A percentile compares a stretch with the other conserved stretches of the same genome.
phyloP scores from a whole-genome alignment of 2,113 vertebrate genomes.

The Dasypus novemcinctus region DNA sequence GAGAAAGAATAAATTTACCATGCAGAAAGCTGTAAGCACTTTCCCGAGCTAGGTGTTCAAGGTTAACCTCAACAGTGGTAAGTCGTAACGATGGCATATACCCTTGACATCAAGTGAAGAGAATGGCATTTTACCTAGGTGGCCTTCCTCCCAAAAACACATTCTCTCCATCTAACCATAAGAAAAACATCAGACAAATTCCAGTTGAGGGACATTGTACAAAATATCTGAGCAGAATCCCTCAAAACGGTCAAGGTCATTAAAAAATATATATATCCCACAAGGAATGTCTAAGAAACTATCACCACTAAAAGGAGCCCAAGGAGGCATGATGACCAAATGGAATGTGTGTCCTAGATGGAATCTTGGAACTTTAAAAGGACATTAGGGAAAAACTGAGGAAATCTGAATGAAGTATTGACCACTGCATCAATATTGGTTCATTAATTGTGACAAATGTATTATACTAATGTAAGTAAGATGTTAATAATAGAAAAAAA shows the following conservation, averaged over 20 bases:
- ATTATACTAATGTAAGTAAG: neutral
- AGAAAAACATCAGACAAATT: neutral
- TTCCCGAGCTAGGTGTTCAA: neutral
- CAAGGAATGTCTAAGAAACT: neutral
- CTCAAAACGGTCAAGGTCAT: neutral
- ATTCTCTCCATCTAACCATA: too few species aligned
- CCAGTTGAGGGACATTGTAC: neutral
- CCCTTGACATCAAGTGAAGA: neutral
- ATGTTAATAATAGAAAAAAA: neutral
- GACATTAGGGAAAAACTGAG: neutral
- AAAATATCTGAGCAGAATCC: neutral
- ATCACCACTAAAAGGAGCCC: neutral
- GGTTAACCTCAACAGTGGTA: neutral
- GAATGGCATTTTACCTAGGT: neutral
- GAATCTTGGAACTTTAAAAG: neutral
- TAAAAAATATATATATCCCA: neutral
- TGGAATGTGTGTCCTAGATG: neutral
- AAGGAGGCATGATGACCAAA: neutral
- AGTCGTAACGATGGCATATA: too few species aligned
- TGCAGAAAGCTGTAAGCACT: neutral
- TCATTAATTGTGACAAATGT: neutral
- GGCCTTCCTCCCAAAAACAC: neutral
- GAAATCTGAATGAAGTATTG: neutral
- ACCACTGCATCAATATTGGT: neutral
- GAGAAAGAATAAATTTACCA: neutral